Conservation (phyloP, 2,797 vertebrate species). For the Enteromius thamalakanensis region DNA sequence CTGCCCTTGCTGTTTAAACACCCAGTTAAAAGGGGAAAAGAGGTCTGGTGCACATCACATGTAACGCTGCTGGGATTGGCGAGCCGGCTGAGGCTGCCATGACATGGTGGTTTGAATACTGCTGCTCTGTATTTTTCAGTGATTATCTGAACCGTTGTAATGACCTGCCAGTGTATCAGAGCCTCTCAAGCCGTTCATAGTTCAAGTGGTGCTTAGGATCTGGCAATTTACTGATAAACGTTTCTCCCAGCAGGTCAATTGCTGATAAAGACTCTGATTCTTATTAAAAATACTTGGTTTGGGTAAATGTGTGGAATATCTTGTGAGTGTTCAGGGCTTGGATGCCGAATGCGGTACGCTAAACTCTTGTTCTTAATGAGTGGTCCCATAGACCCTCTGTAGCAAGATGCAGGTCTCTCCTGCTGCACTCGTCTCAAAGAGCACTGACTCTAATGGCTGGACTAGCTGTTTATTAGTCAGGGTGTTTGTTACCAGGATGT, state of each 20-base stretch:
- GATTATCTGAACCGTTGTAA: slow-evolving; percentile 6
- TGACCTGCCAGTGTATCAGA: slow-evolving; percentile 29
- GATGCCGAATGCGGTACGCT: background rate
- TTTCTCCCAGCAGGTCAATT: background rate
- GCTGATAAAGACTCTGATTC: slow-evolving; percentile 33
- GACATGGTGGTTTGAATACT: background rate
- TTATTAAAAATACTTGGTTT: background rate
- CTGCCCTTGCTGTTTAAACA: slow-evolving; percentile 42
- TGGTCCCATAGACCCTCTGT: slow-evolving; percentile 11
- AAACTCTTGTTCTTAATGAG: background rate
- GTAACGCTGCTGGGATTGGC: background rate
- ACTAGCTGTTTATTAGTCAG: background rate
- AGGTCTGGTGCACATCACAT: background rate
- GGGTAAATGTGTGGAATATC: slow-evolving; percentile 19
- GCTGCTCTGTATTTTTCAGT: slow-evolving; percentile 19
- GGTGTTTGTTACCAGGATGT: background rate
- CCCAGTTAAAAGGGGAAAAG: slow-evolving; percentile 11
- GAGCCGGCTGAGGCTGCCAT: background rate
- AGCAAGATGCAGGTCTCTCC: background rate
- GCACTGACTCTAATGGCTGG: slow-evolving; percentile 24
- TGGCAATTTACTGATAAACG: slow-evolving; percentile 15
- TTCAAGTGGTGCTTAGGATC: slow-evolving; percentile 15
- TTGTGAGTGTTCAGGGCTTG: background rate
- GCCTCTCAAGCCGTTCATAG: slow-evolving; percentile 7
- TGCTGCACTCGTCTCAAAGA: background rate